phyloP scores from a whole-genome alignment of 2,888 invertebrate species.

The Conops quadrifasciatus region DNA sequence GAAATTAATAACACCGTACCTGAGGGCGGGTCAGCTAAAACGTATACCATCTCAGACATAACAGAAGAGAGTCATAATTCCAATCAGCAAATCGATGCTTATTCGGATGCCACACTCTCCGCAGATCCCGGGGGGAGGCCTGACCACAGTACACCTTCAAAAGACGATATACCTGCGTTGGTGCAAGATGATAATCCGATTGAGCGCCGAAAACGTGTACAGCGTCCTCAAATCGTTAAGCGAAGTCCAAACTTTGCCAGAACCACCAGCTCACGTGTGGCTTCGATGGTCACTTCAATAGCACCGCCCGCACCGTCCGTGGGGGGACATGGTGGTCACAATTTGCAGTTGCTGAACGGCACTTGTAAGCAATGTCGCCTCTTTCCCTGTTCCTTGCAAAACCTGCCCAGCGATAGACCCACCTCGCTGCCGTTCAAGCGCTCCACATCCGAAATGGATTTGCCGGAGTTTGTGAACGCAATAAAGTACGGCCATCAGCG shows the following conservation, averaged over 20 bases:
- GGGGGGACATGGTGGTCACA: conserved; percentile 20
- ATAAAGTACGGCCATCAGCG: conserved; percentile 53
- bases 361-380: conserved; percentile 36
- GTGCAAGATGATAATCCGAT: conserved; percentile 47
- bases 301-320: conserved; percentile 20
- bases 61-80: conserved; percentile 60
- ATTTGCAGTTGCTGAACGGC: conserved; percentile 36
- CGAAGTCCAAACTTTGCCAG: conserved; percentile 60
- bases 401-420: conserved; percentile 47
- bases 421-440: conserved; percentile 59
- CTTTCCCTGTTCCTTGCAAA: conserved; percentile 46
- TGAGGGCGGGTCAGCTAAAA: conserved; percentile 42
- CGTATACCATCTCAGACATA: conserved; percentile 60
- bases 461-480: conserved; percentile 47
- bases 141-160: conserved; percentile 42
- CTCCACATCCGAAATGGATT: conserved; percentile 61
- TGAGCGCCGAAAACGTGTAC: conserved; percentile 51
- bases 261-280: conserved; percentile 46
- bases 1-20: neutral
- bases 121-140: conserved; percentile 49
- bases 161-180: conserved; percentile 60
- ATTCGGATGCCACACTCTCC: conserved; percentile 54
- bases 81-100: conserved; percentile 59
- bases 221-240: conserved; percentile 58
- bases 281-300: conserved; percentile 45